phyloP scores from a whole-genome alignment of 2,113 vertebrate species.

The Paedocypris sp. region DNA sequence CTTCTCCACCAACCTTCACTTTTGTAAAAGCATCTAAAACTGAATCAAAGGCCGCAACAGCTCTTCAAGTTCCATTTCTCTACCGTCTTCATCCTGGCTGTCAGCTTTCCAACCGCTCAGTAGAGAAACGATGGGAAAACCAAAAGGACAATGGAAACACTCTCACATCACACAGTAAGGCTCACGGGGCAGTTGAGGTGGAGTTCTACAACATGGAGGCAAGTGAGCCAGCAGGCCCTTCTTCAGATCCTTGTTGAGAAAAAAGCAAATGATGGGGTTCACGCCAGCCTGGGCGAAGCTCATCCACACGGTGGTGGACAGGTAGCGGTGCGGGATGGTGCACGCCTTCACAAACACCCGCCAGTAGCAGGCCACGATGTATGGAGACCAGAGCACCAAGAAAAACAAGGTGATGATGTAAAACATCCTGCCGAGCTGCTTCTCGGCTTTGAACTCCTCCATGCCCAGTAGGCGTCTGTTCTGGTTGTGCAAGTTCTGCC shows the following conservation, averaged over 20 bases:
- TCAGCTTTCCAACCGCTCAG: neutral
- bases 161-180: slow-evolving; percentile 88
- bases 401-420: slow-evolving; percentile 87
- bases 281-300: slow-evolving; percentile 88
- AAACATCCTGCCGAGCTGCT: slow-evolving; percentile 89
- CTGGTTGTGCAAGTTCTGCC: slow-evolving; percentile 83
- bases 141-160: slow-evolving; percentile 21
- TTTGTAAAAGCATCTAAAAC: slow-evolving; percentile 40
- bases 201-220: slow-evolving; percentile 85
- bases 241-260: slow-evolving; percentile 89
- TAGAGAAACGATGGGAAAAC: slow-evolving; percentile 22
- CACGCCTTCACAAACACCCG: slow-evolving; percentile 86
- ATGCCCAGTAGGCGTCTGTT: slow-evolving; percentile 83
- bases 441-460: slow-evolving; percentile 87
- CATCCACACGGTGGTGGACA: slow-evolving; percentile 90
- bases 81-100: neutral
- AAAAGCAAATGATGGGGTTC: slow-evolving; percentile 87
- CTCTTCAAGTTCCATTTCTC: slow-evolving; percentile 35
- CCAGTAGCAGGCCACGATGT: slow-evolving; percentile 91
- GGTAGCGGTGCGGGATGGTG: slow-evolving; percentile 76
- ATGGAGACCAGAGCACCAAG: slow-evolving; percentile 86
- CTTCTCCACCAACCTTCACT: slow-evolving; percentile 5
- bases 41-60: slow-evolving; percentile 44
- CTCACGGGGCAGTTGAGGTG: slow-evolving; percentile 82
- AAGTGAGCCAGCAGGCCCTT: slow-evolving; percentile 82